phyloP scores from a whole-genome alignment of 2,113 vertebrate genomes.

The Coracopsis vasa region DNA sequence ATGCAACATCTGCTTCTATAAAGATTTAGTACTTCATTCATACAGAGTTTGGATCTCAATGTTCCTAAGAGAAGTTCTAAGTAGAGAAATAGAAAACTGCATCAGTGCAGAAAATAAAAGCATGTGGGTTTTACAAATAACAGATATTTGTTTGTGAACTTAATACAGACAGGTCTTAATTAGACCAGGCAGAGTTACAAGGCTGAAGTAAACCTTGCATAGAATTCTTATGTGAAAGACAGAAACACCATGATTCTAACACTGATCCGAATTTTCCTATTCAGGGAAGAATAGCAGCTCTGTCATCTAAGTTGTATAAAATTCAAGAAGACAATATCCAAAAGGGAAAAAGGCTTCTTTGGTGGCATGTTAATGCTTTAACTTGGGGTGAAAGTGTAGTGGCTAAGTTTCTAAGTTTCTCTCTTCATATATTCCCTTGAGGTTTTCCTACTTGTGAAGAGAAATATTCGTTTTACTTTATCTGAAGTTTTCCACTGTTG shows the following conservation, averaged over 20 bases:
- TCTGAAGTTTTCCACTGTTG: neutral
- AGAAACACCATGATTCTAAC: neutral
- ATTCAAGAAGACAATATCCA: too few species aligned
- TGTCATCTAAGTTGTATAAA: too few species aligned
- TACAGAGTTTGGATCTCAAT: neutral
- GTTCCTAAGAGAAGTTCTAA: neutral
- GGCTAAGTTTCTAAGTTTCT: neutral
- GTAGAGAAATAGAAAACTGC: neutral
- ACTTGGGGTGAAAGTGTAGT: too few species aligned
- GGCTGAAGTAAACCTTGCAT: neutral
- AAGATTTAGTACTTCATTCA: neutral
- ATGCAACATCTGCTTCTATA: slow-evolving; percentile 21
- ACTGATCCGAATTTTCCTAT: too few species aligned
- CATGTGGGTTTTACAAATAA: slow-evolving; percentile 2
- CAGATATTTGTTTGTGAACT: neutral
- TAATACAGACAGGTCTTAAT: neutral
- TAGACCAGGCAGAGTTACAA: neutral
- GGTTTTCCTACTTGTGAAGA: neutral
- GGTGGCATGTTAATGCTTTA: too few species aligned
- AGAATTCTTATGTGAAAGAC: neutral
- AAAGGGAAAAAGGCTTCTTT: too few species aligned
- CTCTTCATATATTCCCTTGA: neutral
- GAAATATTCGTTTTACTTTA: neutral
- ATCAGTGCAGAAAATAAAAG: neutral
- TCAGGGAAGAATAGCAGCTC: too few species aligned